A percentile compares a stretch with the other conserved stretches of the same genome.
These are phyloP conservation scores for Tenodera sinensis DNA, from an alignment of 2,888 invertebrate species.

Conservation along the genomic window DNA sequence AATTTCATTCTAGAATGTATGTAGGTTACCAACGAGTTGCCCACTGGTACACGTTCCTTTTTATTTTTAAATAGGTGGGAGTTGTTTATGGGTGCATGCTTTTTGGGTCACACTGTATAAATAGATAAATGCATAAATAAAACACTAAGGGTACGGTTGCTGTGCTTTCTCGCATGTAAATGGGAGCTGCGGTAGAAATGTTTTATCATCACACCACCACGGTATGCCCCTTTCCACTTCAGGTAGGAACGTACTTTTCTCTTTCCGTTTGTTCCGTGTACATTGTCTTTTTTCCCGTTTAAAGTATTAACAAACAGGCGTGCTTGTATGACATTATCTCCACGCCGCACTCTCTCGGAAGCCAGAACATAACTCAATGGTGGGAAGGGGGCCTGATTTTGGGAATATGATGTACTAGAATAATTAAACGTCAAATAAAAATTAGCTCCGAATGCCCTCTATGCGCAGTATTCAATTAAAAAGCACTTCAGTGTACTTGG, in stretches of 20 bases:
- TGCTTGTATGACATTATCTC: not conserved
- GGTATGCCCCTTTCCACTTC: not conserved
- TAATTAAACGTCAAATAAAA: slow-evolving; percentile 11
- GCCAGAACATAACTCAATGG: not conserved
- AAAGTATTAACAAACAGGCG: not conserved
- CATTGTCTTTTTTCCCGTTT: not conserved
- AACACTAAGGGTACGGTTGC: not conserved
- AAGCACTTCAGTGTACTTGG: not conserved
- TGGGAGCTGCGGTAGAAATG: not conserved
- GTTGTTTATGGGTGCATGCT: not conserved
- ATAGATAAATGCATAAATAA: not conserved
- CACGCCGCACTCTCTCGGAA: not conserved
- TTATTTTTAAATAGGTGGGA: too few species aligned
- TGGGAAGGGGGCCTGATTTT: not conserved
- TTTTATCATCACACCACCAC: not conserved
- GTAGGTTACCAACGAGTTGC: too few species aligned
- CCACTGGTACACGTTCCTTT: too few species aligned
- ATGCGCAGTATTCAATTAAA: slow-evolving; percentile 1
- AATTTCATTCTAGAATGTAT: too few species aligned
- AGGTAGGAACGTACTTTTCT: not conserved
- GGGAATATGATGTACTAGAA: not conserved
- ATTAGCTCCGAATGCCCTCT: not conserved
- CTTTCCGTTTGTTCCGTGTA: not conserved
- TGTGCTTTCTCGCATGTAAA: not conserved
- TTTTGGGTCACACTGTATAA: not conserved